Evolutionary conservation across 1,140 invertebrate species (phyloP), one percentile per base, ranked within the genome.

Genomic region (Caligus rogercresseyi): DNA sequence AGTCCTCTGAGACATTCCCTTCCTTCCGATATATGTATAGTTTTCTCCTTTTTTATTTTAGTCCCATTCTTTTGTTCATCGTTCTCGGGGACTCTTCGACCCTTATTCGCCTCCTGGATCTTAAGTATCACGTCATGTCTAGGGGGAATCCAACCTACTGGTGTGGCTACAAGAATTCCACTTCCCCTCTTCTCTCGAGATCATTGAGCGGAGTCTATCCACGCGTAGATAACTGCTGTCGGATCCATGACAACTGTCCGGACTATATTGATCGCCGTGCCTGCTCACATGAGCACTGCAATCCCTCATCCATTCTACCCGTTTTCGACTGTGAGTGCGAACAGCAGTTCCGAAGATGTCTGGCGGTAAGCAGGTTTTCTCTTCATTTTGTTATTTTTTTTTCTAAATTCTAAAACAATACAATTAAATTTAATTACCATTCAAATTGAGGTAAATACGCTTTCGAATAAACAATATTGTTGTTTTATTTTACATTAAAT

Each of bases 231-330:
- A 56, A 56, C 24, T 56, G 54, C 14, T 56, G 54, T 56, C 54
- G 54, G 19, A n/a, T n/a, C 11, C 54, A 56, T 25, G 54, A 56
- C 24, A 20, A 56, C 4, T 56, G 54, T 20, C 54, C 54, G 20
- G 11, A 21, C n/a, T 21, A 20, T 56, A 23, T 56, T 18, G 54
- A 56, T 3, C 3, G 54, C 20, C n/a, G 54, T 2, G 2, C n/a
- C 16, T 56, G 54, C 24, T 16, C n/a, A 25, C 19, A 56, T 4
- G 20, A 25, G 18, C 20, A 20, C 24, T 56, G 54, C 20, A 56
- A 56, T 25, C 20, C 20, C 19, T 56, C 54, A 18, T 25, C 24
- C 2, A 4, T 16, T 3, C 24, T 56, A 20, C 54, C 54, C 14
- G 15, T 56, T 56, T 25, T 56, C 2, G 16, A 25, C 2, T 56